Conservation (phyloP, 2,888 invertebrate species). For the Agonopterix subpropinquella region DNA sequence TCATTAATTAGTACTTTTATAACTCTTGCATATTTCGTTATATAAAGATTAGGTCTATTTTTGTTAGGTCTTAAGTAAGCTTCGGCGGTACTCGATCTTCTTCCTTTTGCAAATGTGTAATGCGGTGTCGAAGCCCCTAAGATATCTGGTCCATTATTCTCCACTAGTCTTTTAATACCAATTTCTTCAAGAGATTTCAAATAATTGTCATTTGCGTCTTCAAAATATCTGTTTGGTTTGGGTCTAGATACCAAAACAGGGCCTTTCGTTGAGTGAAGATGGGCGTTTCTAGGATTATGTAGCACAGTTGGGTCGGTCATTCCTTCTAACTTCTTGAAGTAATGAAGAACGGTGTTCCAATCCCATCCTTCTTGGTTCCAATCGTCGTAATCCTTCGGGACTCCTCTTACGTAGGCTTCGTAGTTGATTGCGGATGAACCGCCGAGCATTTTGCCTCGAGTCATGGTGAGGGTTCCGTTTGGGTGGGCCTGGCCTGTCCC, state of each 20-base stretch:
- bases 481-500: conserved; percentile 23
- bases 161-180: conserved; percentile 26
- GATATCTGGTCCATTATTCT: conserved; percentile 27
- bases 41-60: conserved; percentile 39
- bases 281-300: conserved; percentile 15
- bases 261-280: conserved; percentile 28
- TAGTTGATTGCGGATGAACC: conserved; percentile 31
- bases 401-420: conserved; percentile 28
- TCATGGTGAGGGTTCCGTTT: conserved; percentile 19
- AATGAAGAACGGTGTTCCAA: conserved; percentile 28
- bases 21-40: conserved; percentile 46
- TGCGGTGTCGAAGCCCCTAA: conserved; percentile 27
- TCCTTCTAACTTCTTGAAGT: no score
- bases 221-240: conserved; percentile 20
- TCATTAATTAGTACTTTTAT: conserved; percentile 44
- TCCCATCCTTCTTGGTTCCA: conserved; percentile 31
- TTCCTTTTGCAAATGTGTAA: conserved; percentile 37
- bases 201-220: conserved; percentile 19
- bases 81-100: conserved; percentile 56
- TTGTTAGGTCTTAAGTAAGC: conserved; percentile 38
- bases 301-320: conserved; percentile 27
- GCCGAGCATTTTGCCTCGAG: conserved; percentile 32
- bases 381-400: conserved; percentile 28
- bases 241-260: conserved; percentile 32
- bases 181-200: conserved; percentile 27